Base-by-base conservation (phyloP, 2,888 invertebrate genomes). In the Sminthurides aquaticus region DNA sequence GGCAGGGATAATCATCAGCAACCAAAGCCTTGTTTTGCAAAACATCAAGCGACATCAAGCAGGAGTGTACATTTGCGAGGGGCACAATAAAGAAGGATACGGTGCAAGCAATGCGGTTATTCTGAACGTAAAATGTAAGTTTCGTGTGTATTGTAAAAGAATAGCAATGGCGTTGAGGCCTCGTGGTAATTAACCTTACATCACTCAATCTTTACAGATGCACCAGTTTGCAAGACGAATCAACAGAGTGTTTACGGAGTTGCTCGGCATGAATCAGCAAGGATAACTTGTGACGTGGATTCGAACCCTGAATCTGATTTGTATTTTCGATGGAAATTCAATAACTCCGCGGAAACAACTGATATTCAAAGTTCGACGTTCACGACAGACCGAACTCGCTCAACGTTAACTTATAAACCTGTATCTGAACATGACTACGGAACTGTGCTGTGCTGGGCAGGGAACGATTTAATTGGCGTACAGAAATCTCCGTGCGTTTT, bases 1-100 rank as follows among this genome's bases (percentile, higher is more conserved):
- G 64, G 85, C 86, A 3, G 91, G 91, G 49, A 86, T 90, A 64
- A 89, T 92, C 73, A 87, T 92, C 66, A 90, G 90, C 78, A 91
- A 91, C 80, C 91, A 92, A 79, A 91, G 90, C 77, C 81, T 93
- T 67, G 91, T 92, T n/a, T 83, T 93, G 74, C 92, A 91, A 80
- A 87, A 86, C 73, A 90, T 92, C 69, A 86, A 86, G 70, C 83
- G 89, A 65, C 83, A 85, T 43, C 82, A 87, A 58, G 86, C 89
- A 0, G 92, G 92, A 1, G 84, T 88, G 76, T 93, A 93, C 80
- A 90, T 89, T 75, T 93, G 93, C 77, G 86, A 90, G 54, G 92
- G 91, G 55, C 87, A 86, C 77, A 93, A 93, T 80, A 86, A 86
- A 67, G 91, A 92, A 79, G 93, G 93, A 54, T 89, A 90, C 73